A percentile compares a stretch with the other conserved stretches of the same genome.
phyloP scores from a whole-genome alignment of 2,888 invertebrate genomes.

The Marronus borbonicus region DNA sequence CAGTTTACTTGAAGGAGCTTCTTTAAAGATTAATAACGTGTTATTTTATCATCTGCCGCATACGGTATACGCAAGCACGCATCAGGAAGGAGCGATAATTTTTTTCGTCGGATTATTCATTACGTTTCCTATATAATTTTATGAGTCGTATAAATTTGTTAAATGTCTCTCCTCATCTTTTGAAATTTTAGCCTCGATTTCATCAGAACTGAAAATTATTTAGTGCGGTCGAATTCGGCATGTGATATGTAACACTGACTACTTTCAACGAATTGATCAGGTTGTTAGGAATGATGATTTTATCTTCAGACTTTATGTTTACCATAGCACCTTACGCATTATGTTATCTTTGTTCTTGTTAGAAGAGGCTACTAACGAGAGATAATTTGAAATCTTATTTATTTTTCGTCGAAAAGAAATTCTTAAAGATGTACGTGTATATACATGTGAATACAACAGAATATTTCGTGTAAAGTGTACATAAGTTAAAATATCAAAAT shows the following conservation, averaged over 20 bases:
- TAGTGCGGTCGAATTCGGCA: conserved; percentile 25
- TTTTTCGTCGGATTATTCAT: conserved; percentile 43
- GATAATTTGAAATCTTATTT: conserved; percentile 38
- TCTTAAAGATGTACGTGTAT: background rate
- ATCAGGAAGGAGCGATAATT: conserved; percentile 9
- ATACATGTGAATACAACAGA: too few species aligned
- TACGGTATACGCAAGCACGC: conserved; percentile 28
- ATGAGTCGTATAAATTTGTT: conserved; percentile 43
- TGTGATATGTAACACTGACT: conserved; percentile 25
- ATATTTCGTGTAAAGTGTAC: too few species aligned
- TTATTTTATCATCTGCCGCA: conserved; percentile 42
- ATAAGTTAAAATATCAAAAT: too few species aligned
- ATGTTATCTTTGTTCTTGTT: conserved; percentile 33
- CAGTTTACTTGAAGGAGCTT: conserved; percentile 42
- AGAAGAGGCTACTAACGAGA: conserved; percentile 31
- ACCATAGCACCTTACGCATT: conserved; percentile 31
- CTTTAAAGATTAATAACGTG: conserved; percentile 45
- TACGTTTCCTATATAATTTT: conserved; percentile 44
- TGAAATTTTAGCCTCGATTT: conserved; percentile 43
- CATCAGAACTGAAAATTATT: conserved; percentile 34
- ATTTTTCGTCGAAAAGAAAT: conserved; percentile 9
- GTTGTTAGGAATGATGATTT: conserved; percentile 45
- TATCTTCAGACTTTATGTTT: conserved; percentile 41
- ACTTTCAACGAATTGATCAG: conserved; percentile 44
- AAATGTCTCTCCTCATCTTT: conserved; percentile 32